Percentiles rank a stretch among this genome's conserved stretches.
phyloP scores from a whole-genome alignment of 2,888 invertebrate species.

The Orgyia antiqua region DNA sequence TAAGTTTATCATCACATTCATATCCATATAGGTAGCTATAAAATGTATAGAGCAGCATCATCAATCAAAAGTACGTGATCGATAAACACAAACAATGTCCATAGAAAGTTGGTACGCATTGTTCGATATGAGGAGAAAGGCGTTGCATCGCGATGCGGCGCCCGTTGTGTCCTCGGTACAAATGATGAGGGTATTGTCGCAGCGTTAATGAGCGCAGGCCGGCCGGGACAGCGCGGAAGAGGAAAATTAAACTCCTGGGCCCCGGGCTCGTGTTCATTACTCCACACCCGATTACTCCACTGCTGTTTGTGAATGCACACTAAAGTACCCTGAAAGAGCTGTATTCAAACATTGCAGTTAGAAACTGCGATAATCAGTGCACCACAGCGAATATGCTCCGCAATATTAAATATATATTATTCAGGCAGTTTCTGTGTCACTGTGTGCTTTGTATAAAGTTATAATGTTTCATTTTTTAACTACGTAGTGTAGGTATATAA shows the following conservation, averaged over 20 bases:
- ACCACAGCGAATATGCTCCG: slow-evolving; percentile 18
- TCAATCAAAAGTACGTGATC: slow-evolving; percentile 4
- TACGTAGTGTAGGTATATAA: too few relatives aligned
- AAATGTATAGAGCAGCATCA: too few relatives aligned
- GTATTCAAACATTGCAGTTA: slow-evolving; percentile 37
- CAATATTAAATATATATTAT: too few relatives aligned
- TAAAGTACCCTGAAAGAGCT: slow-evolving; percentile 39
- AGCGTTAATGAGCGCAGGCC: slow-evolving; percentile 63
- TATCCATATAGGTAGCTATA: too few relatives aligned
- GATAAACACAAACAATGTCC: slow-evolving; percentile 18
- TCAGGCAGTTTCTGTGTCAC: too few relatives aligned
- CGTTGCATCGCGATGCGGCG: slow-evolving; percentile 18
- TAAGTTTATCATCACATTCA: too few relatives aligned
- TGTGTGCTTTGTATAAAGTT: too few relatives aligned
- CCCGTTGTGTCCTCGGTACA: slow-evolving; percentile 31
- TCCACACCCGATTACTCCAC: slow-evolving; percentile 63
- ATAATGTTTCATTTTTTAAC: too few relatives aligned
- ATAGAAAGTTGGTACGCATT: slow-evolving; percentile 29
- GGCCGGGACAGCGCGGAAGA: slow-evolving; percentile 68
- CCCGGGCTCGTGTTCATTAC: slow-evolving; percentile 67
- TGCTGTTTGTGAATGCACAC: slow-evolving; percentile 54
- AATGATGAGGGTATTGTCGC: slow-evolving; percentile 72
- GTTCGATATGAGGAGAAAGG: slow-evolving; percentile 29
- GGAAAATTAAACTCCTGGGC: slow-evolving; percentile 78
- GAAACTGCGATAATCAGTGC: slow-evolving; percentile 33